phyloP scores from a whole-genome alignment of 2,888 invertebrate genomes.

The Lucinisca nassula region DNA sequence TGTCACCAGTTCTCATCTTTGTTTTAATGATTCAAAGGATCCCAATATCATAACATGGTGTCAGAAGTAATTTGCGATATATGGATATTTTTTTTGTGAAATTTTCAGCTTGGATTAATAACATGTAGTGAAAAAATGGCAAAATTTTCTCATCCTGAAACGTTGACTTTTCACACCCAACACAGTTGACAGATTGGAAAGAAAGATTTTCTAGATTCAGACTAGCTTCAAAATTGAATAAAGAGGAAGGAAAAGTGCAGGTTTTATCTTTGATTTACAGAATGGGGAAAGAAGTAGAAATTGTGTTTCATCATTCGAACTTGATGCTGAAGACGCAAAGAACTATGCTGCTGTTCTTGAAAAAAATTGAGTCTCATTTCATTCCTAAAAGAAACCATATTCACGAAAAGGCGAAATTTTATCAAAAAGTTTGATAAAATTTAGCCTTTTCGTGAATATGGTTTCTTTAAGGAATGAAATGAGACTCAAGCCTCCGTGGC shows the following conservation, averaged over 20 bases:
- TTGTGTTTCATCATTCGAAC: conserved; percentile 41
- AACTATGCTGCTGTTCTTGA: conserved; percentile 37
- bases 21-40: too few species aligned
- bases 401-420: conserved; percentile 62
- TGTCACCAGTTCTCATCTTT: too few species aligned
- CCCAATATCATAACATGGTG: too few species aligned
- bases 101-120: too few species aligned
- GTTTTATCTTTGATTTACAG: conserved; percentile 53
- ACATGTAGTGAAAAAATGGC: too few species aligned
- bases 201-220: conserved; percentile 47
- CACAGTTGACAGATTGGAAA: conserved; percentile 62
- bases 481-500: too few species aligned
- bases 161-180: conserved; percentile 36
- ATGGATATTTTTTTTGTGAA: too few species aligned
- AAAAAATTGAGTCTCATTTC: conserved; percentile 51
- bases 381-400: conserved; percentile 56
- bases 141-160: conserved; percentile 25
- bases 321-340: conserved; percentile 25
- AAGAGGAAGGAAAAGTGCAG: conserved; percentile 55
- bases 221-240: conserved; percentile 58
- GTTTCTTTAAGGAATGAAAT: too few species aligned
- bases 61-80: too few species aligned
- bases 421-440: conserved; percentile 46
- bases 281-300: conserved; percentile 57
- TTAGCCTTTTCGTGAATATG: too few species aligned